Percentiles rank a stretch among this genome's conserved stretches.
Conservation (phyloP, 2,888 invertebrate genomes). For the Branchipolynoe longqiensis region DNA sequence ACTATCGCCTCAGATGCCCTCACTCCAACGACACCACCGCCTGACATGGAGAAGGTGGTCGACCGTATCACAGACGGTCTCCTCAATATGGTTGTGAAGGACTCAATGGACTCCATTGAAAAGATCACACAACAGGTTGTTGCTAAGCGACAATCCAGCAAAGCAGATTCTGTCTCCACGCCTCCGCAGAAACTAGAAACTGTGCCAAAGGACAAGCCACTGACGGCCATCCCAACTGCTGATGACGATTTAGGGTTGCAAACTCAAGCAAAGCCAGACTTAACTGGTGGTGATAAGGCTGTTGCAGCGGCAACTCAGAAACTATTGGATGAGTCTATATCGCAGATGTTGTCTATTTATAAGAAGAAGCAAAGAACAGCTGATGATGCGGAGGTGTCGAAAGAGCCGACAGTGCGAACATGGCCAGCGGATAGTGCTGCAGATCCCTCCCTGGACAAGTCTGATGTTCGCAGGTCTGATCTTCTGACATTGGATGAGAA, state of each 20-base stretch:
- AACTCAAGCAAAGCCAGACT: slow-evolving; percentile 42
- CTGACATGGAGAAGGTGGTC: slow-evolving; percentile 65
- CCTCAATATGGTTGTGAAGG: slow-evolving; percentile 70
- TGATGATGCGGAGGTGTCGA: not conserved
- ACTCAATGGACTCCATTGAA: slow-evolving; percentile 57
- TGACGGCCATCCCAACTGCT: slow-evolving; percentile 46
- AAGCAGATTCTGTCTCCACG: not conserved
- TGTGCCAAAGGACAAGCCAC: slow-evolving; percentile 65
- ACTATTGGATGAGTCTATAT: slow-evolving; percentile 76
- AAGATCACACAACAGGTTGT: not conserved
- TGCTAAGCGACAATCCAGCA: slow-evolving; percentile 11
- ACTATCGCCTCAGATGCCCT: slow-evolving; percentile 32
- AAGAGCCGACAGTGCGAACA: not conserved
- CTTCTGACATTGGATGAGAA: slow-evolving; percentile 6
- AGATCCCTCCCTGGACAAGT: not conserved
- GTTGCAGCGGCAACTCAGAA: slow-evolving; percentile 73
- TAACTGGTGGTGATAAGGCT: slow-evolving; percentile 67
- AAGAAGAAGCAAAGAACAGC: slow-evolving; percentile 37
- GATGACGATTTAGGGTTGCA: not conserved
- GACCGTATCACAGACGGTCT: slow-evolving; percentile 75
- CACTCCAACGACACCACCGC: not conserved
- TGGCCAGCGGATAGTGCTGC: not conserved
- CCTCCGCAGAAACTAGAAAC: slow-evolving; percentile 69
- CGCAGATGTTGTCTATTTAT: slow-evolving; percentile 74
- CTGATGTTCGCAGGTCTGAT: not conserved